These are phyloP conservation scores for Sminthurides bifidus DNA, from an alignment of 1,140 invertebrate genomes.

Conservation along the genomic window DNA sequence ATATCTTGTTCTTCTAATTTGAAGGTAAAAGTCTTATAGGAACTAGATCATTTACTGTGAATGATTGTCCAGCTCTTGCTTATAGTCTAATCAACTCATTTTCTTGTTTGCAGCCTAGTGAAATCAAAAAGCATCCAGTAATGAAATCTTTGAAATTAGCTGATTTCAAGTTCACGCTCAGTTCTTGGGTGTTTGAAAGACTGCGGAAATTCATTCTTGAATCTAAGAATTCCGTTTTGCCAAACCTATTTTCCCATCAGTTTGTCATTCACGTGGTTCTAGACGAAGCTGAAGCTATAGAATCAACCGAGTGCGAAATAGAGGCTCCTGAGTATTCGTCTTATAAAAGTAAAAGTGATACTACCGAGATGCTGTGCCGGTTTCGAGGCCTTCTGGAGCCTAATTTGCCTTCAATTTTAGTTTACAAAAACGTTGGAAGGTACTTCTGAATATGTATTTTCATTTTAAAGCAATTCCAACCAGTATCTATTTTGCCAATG, in stretches of 20 bases:
- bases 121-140: conserved; percentile 1
- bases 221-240: not conserved
- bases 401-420: conserved; percentile 11
- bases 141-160: not conserved
- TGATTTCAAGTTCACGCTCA: not conserved
- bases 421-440: conserved; percentile 19
- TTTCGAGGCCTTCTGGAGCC: conserved; percentile 7
- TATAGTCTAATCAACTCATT: not conserved
- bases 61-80: not conserved
- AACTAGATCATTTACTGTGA: not conserved
- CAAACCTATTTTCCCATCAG: not conserved
- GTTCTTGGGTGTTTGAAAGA: conserved; percentile 2
- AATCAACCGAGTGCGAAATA: not conserved
- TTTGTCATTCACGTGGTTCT: not conserved
- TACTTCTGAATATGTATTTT: not conserved
- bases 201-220: not conserved
- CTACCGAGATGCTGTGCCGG: conserved; percentile 4
- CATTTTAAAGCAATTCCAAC: not conserved
- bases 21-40: not conserved
- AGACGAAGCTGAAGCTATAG: not conserved
- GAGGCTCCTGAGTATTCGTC: not conserved
- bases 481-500: not conserved
- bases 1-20: not conserved
- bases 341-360: not conserved
- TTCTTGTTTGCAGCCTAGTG: not conserved